These are phyloP conservation scores for Geothlypis trichas DNA, from an alignment of 2,113 vertebrate species.

Conservation along the genomic window DNA sequence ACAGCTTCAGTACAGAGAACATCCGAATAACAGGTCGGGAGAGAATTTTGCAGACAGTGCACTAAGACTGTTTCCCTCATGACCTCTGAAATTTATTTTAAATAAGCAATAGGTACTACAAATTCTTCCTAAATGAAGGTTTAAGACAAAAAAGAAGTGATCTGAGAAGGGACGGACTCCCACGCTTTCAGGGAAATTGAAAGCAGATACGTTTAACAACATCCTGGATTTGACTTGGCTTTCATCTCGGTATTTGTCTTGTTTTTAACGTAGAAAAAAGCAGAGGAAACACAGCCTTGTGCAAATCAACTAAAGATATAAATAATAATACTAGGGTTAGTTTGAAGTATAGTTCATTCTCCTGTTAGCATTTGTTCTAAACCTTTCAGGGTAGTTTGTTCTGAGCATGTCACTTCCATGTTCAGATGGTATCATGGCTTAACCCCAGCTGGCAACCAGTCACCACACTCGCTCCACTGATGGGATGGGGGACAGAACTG, in stretches of 20 bases:
- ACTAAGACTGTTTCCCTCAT: neutral
- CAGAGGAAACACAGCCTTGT: neutral
- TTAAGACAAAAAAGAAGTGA: neutral
- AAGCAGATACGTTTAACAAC: neutral
- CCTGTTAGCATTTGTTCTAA: neutral
- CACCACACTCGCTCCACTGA: neutral
- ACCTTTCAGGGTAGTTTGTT: neutral
- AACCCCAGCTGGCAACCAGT: neutral
- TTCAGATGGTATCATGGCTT: too few relatives aligned
- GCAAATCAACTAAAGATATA: neutral
- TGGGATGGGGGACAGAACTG: neutral
- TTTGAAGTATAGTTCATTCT: neutral
- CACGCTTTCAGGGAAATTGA: neutral
- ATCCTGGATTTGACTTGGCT: neutral
- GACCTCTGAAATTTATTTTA: neutral
- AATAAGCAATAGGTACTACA: neutral
- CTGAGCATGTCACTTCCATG: neutral
- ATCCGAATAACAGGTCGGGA: neutral
- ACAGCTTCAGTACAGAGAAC: neutral
- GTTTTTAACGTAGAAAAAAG: neutral
- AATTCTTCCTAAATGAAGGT: neutral
- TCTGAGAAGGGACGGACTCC: fast-evolving
- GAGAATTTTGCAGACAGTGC: neutral
- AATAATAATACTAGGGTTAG: neutral
- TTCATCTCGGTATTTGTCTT: neutral